A percentile compares a stretch with the other conserved stretches of the same genome.
Evolutionary conservation across 2,888 invertebrate species (phyloP).

Genomic region (Antheraea yamamai): DNA sequence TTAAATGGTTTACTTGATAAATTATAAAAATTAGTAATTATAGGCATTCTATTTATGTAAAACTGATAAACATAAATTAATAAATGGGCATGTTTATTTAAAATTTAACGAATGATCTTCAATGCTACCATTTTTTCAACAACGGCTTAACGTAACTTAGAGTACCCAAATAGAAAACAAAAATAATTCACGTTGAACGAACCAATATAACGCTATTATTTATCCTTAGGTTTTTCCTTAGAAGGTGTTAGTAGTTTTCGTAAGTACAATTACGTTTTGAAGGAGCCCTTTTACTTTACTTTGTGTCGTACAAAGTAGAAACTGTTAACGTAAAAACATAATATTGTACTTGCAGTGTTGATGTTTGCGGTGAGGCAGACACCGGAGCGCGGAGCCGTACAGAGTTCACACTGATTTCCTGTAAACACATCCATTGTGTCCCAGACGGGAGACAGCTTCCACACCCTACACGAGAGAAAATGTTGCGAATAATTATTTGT

Average conservation of each 20-base stretch:
- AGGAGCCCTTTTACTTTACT: background rate
- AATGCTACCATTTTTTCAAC: background rate
- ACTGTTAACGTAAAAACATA: slow-evolving; percentile 25
- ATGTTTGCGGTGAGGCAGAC: slow-evolving; percentile 44
- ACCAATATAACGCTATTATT: background rate
- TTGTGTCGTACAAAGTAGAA: background rate
- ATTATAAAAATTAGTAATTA: background rate
- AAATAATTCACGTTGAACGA: background rate
- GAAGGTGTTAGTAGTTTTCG: background rate
- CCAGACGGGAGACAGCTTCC: slow-evolving; percentile 51
- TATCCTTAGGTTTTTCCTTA: background rate
- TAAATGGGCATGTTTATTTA: background rate
- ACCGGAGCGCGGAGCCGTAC: slow-evolving; percentile 41
- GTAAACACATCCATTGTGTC: slow-evolving; percentile 71
- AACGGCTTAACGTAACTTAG: background rate
- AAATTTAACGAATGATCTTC: background rate
- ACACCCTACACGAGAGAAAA: slow-evolving; percentile 51
- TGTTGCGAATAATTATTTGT: slow-evolving; percentile 50
- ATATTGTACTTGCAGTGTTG: slow-evolving; percentile 43
- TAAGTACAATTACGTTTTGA: background rate
- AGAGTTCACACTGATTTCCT: slow-evolving; percentile 58
- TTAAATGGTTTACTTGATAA: background rate
- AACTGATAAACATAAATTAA: too few relatives aligned
- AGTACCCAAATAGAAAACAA: background rate
- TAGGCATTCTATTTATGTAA: too few relatives aligned